Evolutionary conservation across 2,113 vertebrate species (phyloP), one percentile per base, ranked within the genome.

Genomic region (Callithrix jacchus): DNA sequence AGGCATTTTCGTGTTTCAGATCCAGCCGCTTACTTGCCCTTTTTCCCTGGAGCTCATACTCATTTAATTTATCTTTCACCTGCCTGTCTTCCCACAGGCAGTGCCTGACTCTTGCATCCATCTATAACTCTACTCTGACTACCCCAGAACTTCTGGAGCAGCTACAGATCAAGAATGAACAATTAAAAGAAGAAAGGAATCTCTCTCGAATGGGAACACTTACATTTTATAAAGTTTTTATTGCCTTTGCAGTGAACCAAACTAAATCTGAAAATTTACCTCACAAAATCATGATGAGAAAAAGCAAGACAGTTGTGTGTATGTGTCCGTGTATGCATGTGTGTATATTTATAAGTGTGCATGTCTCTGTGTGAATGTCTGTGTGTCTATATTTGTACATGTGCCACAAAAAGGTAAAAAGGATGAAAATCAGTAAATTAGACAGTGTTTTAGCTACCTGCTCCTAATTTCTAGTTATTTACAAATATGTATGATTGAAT

Each of bases 121-220:
- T 87, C 94, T 89, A 87, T 95, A 71, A 98, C 71, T 85, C 64
- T 77, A 94, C 37, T 66, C 35, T 18, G 1, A 70, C 10, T 94
- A 45, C 83, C 98, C 68, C 40, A 87, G 95, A 93, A 93, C 49
- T 77, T 74, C n/a, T 18, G 37, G 16, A 96, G 70, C 88, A 96
- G 89, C 77, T 83, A 95, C 77, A 61, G 40, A 92, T 97, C 87
- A 14, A 25, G 98, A 92, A n/a, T 89, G 82, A 93, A 96, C 30
- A 82, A 98, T 87, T 95, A 95, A 97, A 79, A 83, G 92, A 96
- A 97, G 84, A 95, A 96, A 93, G 14, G 66, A 95, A 88, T 89
- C 91, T 96, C 79, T 96, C 76, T 91, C 74, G 49, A 80, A 93
- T 70, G 71, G 49, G 71, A 93, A 76, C 68, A 96, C 90, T 87